Percentiles rank a stretch among this genome's conserved stretches.
Evolutionary conservation across 2,797 vertebrate genomes (phyloP).

Genomic region (Petrocephalus schoutedeni): DNA sequence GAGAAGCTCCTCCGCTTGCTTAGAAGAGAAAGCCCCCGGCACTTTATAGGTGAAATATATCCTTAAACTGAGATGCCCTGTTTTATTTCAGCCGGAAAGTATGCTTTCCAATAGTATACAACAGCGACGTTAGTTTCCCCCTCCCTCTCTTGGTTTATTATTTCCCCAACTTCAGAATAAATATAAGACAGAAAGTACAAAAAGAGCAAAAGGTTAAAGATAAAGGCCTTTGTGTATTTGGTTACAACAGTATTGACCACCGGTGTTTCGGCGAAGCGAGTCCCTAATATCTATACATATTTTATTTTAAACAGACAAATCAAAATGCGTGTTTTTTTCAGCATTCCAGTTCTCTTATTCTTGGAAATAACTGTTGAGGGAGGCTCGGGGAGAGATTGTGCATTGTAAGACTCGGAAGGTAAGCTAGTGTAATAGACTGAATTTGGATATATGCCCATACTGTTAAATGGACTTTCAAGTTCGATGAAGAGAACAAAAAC

Average conservation of each 20-base stretch:
- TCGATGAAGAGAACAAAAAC: neutral
- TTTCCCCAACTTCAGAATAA: neutral
- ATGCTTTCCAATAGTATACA: neutral
- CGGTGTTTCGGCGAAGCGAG: neutral
- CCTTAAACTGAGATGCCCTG: neutral
- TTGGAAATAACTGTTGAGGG: neutral
- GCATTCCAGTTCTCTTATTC: neutral
- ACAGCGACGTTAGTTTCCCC: neutral
- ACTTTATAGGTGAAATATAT: neutral
- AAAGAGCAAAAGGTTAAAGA: neutral
- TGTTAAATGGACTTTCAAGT: slow-evolving; percentile 1
- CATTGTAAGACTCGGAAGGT: neutral
- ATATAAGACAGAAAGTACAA: neutral
- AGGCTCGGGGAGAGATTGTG: neutral
- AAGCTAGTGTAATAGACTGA: neutral
- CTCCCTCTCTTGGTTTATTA: neutral
- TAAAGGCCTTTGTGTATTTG: neutral
- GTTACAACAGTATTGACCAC: neutral
- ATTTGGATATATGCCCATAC: neutral
- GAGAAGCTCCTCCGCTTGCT: neutral
- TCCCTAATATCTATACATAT: neutral
- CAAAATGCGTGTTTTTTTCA: neutral
- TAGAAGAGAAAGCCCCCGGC: neutral
- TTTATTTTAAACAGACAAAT: neutral
- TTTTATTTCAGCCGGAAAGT: neutral